Evolutionary conservation across 2,888 invertebrate species (phyloP), one percentile per base, ranked within the genome.

Genomic region (Hirtodrosophila confusa): DNA sequence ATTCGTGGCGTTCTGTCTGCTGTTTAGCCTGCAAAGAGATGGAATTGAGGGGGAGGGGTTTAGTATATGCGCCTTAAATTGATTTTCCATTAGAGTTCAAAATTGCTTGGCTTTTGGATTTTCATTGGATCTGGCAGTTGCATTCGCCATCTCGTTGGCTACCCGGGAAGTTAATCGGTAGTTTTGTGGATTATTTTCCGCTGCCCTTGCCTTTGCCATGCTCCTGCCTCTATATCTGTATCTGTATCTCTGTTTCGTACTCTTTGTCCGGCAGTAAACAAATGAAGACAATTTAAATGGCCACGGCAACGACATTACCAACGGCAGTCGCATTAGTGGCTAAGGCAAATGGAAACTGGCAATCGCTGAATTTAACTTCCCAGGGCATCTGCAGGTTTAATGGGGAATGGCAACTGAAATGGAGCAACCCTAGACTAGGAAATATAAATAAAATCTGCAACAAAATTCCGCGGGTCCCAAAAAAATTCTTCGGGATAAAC

Each of bases 11-110:
- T 66, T 64, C 78, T 50, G 61, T 57, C 67, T 48, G 75, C 66
- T 70, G 74, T 82, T 75, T 73, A 72, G 74, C 78, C 88, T 87
- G 88, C 40, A 80, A 80, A 43, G 69, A 68, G 45, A 69, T 39
- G 31, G 50, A 41, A 54, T 29, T 35, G 29, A 35, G 45, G 27
- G 24, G 5, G n/a, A 12, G 10, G 36, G 9, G 29, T 29, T 73
- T 78, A 69, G 63, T 64, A 70, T 78, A 64, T 76, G 66, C 61
- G 75, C 84, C 83, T 83, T 77, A 86, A 86, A 84, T 88, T 83
- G 88, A 84, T 88, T 84, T 88, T 88, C 88, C 87, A 88, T 84
- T 84, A 88, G 77, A 78, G 84, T 77, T 88, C 71, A 79, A 85
- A 84, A 83, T 86, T 84, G 86, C 86, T 78, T 88, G 73, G 83